phyloP scores from a whole-genome alignment of 2,888 invertebrate species.

The Thereva nobilitata region DNA sequence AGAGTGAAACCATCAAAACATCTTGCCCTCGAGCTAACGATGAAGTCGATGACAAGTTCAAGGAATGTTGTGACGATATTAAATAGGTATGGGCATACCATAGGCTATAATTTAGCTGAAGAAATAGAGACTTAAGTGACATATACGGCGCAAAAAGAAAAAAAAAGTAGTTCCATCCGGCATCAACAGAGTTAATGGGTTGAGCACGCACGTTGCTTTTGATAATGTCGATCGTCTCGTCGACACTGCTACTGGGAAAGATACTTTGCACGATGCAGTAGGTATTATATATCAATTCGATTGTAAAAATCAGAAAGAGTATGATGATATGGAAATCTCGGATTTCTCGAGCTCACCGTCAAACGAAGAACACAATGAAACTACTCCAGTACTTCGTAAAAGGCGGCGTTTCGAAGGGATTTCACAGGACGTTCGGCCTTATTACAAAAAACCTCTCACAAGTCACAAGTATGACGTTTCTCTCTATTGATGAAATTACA shows the following conservation, averaged over 20 bases:
- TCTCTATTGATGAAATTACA: background rate
- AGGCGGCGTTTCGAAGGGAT: constrained; percentile 1
- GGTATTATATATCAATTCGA: constrained; percentile 45
- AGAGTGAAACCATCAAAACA: too few relatives aligned
- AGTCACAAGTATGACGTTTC: background rate
- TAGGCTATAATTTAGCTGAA: constrained; percentile 48
- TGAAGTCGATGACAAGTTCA: too few relatives aligned
- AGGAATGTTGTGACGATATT: too few relatives aligned
- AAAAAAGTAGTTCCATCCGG: too few relatives aligned
- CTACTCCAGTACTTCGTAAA: background rate
- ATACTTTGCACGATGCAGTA: too few relatives aligned
- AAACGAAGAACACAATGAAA: background rate
- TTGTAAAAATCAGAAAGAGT: constrained; percentile 15
- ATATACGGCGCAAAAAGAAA: constrained; percentile 6
- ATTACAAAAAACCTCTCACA: background rate
- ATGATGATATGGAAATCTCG: constrained; percentile 34
- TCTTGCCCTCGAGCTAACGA: too few relatives aligned
- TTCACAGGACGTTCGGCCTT: background rate
- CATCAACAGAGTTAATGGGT: too few relatives aligned
- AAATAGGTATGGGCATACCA: constrained; percentile 48
- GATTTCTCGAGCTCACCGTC: background rate
- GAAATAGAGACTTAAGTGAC: constrained; percentile 49
- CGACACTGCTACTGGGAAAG: constrained; percentile 8
- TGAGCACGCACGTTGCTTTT: constrained; percentile 47
- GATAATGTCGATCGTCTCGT: constrained; percentile 48